A percentile compares a stretch with the other conserved stretches of the same genome.
These are phyloP conservation scores for Pomacea canaliculata DNA, from an alignment of 2,888 invertebrate genomes.

Conservation along the genomic window DNA sequence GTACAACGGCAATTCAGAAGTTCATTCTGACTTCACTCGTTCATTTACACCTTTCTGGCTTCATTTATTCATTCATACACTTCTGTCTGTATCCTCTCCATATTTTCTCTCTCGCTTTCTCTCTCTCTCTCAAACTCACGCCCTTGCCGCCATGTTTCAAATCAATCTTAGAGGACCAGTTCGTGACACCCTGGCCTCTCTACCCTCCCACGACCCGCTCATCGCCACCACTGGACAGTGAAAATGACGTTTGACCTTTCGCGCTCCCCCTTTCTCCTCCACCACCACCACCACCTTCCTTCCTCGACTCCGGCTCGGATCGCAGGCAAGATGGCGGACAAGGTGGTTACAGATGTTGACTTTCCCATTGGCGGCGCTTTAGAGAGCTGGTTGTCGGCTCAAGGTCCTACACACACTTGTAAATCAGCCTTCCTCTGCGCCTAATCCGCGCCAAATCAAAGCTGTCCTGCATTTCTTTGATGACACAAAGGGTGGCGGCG, in stretches of 20 bases:
- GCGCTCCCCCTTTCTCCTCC: too few species aligned
- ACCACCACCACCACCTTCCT: neutral
- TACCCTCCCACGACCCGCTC: too few species aligned
- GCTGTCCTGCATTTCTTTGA: constrained; percentile 14
- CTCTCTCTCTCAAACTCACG: neutral
- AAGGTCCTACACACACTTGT: constrained; percentile 17
- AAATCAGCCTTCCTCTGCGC: constrained; percentile 18
- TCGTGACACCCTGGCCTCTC: neutral
- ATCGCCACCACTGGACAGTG: neutral
- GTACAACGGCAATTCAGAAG: too few species aligned
- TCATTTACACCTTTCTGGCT: too few species aligned
- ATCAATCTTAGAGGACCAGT: neutral
- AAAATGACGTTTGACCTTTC: constrained; percentile 9
- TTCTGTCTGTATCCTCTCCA: too few species aligned
- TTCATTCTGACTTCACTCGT: too few species aligned
- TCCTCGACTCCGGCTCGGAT: neutral
- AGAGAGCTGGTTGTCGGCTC: neutral
- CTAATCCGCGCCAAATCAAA: constrained; percentile 20
- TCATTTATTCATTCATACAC: too few species aligned
- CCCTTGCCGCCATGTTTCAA: neutral
- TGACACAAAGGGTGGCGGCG: neutral
- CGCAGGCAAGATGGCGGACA: neutral
- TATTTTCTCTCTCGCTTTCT: too few species aligned
- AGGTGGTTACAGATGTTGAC: constrained; percentile 6
- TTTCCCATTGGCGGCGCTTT: constrained; percentile 9